Conservation (phyloP, 2,888 invertebrate species). For the Cryptus viduatorius region DNA sequence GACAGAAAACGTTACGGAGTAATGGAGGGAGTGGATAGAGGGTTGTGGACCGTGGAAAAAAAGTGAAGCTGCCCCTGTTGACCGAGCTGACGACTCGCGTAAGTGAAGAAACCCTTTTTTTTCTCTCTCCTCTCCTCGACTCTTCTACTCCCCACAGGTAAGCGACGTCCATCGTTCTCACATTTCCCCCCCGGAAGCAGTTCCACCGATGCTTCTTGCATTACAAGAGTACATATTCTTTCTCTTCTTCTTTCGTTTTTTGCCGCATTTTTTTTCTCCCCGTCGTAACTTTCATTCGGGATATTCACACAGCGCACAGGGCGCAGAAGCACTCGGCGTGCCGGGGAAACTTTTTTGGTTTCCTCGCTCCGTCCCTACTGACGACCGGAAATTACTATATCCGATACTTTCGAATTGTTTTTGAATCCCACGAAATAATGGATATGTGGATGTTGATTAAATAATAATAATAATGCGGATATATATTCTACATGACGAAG, state of each 20-base stretch:
- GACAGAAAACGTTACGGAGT: background rate
- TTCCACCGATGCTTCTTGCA: constrained; percentile 31
- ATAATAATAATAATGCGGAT: too few species aligned
- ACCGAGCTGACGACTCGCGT: constrained; percentile 25
- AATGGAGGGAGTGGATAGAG: background rate
- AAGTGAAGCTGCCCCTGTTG: constrained; percentile 4
- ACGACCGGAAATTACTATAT: constrained; percentile 55
- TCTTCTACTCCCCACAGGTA: constrained; percentile 24
- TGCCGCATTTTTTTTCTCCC: constrained; percentile 36
- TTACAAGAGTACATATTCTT: constrained; percentile 39
- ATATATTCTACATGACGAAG: too few species aligned
- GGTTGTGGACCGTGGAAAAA: constrained; percentile 6
- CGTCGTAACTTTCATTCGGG: constrained; percentile 17
- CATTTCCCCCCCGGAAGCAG: constrained; percentile 52
- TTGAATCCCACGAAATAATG: background rate
- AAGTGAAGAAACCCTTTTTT: constrained; percentile 24
- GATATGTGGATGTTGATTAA: too few species aligned
- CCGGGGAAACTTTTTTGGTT: constrained; percentile 26
- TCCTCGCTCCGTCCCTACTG: background rate
- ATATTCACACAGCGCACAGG: constrained; percentile 13
- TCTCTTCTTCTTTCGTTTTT: constrained; percentile 39
- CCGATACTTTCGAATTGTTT: constrained; percentile 20
- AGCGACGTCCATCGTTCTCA: constrained; percentile 40
- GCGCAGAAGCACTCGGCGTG: constrained; percentile 1
- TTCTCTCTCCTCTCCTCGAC: background rate